Evolutionary conservation across 2,113 vertebrate species (phyloP), one percentile per base, ranked within the genome.

Genomic region (Malurus melanocephalus): DNA sequence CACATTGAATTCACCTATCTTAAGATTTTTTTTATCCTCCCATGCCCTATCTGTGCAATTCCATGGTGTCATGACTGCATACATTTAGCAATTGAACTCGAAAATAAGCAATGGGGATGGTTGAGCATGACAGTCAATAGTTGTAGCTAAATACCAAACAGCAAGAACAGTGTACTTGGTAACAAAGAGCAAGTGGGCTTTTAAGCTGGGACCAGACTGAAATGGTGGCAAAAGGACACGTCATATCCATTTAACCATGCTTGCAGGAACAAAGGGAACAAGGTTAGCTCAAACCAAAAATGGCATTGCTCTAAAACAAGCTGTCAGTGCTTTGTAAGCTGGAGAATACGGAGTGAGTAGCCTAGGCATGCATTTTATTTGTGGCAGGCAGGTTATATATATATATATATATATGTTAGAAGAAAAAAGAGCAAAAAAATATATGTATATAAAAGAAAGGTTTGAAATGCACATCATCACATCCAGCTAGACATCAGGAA

Each of bases 311-410:
- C 96, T 96, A 96, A 95, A 96, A 97, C 96, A 96, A 98, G 98
- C 98, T 94, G 94, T 96, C 97, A 96, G 96, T 95, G 95, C 96
- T 93, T 79, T 85, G 68, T 87, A 96, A 95, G 94, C 96, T 51
- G 86, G 80, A 95, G 89, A 94, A 95, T 97, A 97, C 94, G 90
- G 97, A 96, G 97, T 98, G 98, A 98, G 98, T 97, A 98, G 98
- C 97, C 96, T 97, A 98, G 94, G 97, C 99, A 99, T 99, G 98
- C 99, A 98, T 96, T 93, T 97, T 98, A 97, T 95, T 96, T 28
- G 90, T 96, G 96, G 97, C 98, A 98, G 97, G 97, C 97, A 96
- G 97, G 96, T 96, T 96, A 97, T 94, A 95, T 95, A 97, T 92
- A 79, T 64, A 72, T 59, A 93, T 95, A 89, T 96, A 93, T 88